phyloP scores from a whole-genome alignment of 2,888 invertebrate genomes.

The Fragum whitleyi region DNA sequence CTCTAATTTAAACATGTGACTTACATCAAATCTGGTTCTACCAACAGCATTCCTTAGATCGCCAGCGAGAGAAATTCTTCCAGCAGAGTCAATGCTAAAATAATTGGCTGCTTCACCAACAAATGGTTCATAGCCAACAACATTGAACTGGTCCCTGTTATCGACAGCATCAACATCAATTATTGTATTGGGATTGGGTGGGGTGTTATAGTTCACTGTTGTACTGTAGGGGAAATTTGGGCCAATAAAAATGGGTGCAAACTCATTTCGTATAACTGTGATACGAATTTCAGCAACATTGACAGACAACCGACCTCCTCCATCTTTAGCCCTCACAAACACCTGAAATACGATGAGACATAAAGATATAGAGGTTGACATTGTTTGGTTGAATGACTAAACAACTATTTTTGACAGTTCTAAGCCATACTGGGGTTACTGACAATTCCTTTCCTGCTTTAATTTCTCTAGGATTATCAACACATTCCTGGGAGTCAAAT shows the following conservation, averaged over 20 bases:
- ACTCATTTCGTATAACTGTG: conserved; percentile 56
- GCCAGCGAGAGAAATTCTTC: conserved; percentile 64
- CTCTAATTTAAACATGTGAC: too few species aligned
- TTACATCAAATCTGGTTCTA: conserved; percentile 34
- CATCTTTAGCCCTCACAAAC: conserved; percentile 60
- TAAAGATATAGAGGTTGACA: not conserved
- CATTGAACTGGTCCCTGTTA: conserved; percentile 36
- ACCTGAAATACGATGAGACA: conserved; percentile 46
- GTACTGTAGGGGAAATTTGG: conserved; percentile 44
- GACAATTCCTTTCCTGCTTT: too few species aligned
- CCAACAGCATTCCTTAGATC: conserved; percentile 34
- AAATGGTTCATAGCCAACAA: conserved; percentile 66
- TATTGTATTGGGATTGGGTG: not conserved
- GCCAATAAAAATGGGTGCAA: conserved; percentile 51
- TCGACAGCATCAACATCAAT: conserved; percentile 43
- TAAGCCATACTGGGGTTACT: too few species aligned
- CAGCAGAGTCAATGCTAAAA: conserved; percentile 71
- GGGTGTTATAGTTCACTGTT: conserved; percentile 35
- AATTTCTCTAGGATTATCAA: too few species aligned
- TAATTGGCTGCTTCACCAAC: conserved; percentile 69
- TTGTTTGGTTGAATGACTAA: not conserved
- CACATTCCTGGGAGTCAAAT: too few species aligned
- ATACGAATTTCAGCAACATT: conserved; percentile 57
- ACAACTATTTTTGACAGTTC: too few species aligned
- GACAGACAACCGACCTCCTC: conserved; percentile 46